phyloP scores from a whole-genome alignment of 1,140 invertebrate genomes.

The Cryptotermes secundus region DNA sequence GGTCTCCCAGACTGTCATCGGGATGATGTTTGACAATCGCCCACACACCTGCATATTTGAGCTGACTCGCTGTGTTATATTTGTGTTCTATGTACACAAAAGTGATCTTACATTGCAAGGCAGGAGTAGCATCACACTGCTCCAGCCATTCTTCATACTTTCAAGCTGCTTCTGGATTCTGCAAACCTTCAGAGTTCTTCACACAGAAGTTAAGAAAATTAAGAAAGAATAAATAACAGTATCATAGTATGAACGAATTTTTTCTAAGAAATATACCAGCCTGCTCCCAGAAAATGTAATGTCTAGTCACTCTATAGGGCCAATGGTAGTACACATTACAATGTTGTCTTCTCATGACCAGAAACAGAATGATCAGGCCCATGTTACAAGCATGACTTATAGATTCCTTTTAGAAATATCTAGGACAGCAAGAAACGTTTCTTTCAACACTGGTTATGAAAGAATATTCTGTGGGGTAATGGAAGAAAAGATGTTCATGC shows the following conservation, averaged over 20 bases:
- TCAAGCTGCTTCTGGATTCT: constrained; percentile 32
- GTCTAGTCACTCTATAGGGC: too few relatives aligned
- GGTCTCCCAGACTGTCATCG: constrained; percentile 64
- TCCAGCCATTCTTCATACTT: constrained; percentile 31
- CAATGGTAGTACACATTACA: too few relatives aligned
- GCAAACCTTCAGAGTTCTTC: constrained; percentile 25
- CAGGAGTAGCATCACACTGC: neutral
- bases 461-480: too few relatives aligned
- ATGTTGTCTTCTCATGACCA: too few relatives aligned
- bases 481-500: too few relatives aligned
- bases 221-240: neutral
- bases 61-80: constrained; percentile 54
- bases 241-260: neutral
- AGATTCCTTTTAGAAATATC: too few relatives aligned
- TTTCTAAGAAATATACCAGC: neutral
- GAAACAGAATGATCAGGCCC: too few relatives aligned
- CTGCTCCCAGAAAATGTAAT: too few relatives aligned
- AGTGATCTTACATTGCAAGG: neutral
- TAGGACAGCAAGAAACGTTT: too few relatives aligned
- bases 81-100: constrained; percentile 41
- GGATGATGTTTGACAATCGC: constrained; percentile 65
- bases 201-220: constrained; percentile 27
- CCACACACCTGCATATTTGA: constrained; percentile 55
- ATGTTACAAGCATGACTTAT: too few relatives aligned
- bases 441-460: too few relatives aligned